Conservation (phyloP, 2,113 vertebrate species). For the Melanerpes formicivorus region DNA sequence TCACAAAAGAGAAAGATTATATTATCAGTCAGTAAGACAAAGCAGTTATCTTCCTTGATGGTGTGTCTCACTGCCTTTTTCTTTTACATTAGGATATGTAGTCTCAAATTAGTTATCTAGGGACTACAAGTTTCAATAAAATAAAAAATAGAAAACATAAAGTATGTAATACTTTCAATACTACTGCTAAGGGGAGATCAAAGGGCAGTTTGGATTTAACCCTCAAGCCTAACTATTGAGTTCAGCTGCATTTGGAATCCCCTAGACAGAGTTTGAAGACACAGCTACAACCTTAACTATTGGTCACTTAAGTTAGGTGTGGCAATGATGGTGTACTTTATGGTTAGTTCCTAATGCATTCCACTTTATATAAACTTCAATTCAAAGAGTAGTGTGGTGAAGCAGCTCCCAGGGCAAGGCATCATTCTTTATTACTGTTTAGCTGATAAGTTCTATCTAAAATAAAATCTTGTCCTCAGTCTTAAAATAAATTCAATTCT, state of each 20-base stretch:
- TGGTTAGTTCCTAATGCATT: background rate
- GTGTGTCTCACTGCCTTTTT: background rate
- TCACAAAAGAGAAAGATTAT: background rate
- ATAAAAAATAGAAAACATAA: background rate
- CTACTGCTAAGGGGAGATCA: background rate
- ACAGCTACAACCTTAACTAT: too few relatives aligned
- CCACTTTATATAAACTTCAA: background rate
- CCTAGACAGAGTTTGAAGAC: too few relatives aligned
- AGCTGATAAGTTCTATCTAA: background rate
- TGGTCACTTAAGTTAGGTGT: too few relatives aligned
- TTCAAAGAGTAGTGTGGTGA: background rate
- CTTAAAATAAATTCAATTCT: background rate
- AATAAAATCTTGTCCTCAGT: background rate
- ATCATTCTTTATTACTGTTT: slow-evolving; percentile 20
- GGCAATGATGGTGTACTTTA: background rate
- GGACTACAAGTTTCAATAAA: background rate
- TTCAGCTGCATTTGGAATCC: too few relatives aligned
- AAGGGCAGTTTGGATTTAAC: background rate
- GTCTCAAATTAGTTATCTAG: background rate
- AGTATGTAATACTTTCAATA: background rate
- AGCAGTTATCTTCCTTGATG: background rate
- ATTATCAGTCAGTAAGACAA: background rate
- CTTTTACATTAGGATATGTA: background rate
- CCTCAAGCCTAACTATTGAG: background rate
- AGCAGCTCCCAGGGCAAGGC: background rate